Percentiles rank a stretch among this genome's conserved stretches.
These are phyloP conservation scores for Geopemphigus sp. DNA, from an alignment of 1,140 invertebrate species.

Conservation along the genomic window DNA sequence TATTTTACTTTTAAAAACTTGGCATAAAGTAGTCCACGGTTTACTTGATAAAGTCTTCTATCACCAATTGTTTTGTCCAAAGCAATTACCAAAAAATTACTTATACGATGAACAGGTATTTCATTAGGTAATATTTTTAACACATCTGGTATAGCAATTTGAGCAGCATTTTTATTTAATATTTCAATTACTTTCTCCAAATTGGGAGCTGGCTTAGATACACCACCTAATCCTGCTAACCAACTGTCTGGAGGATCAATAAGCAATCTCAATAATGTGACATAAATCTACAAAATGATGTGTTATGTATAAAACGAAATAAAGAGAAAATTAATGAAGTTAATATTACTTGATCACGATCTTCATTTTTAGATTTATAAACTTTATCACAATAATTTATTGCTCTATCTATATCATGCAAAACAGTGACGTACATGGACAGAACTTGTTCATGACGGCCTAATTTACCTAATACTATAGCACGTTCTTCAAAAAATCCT, in stretches of 20 bases:
- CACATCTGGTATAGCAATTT: conserved; percentile 73
- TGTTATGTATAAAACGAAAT: conserved; percentile 51
- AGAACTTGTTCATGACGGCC: conserved; percentile 87
- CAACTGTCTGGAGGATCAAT: conserved; percentile 61
- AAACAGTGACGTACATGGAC: conserved; percentile 80
- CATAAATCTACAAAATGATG: conserved; percentile 59
- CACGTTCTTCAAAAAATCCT: conserved; percentile 86
- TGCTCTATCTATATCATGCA: conserved; percentile 76
- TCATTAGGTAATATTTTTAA: conserved; percentile 73
- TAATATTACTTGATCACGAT: conserved; percentile 61
- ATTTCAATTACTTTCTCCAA: conserved; percentile 73
- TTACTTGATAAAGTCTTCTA: conserved; percentile 70
- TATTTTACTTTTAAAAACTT: conserved; percentile 69
- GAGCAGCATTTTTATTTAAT: conserved; percentile 76
- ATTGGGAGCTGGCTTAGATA: conserved; percentile 65
- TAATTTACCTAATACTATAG: conserved; percentile 84
- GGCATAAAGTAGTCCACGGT: conserved; percentile 78
- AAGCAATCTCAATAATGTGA: conserved; percentile 61
- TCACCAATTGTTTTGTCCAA: conserved; percentile 71
- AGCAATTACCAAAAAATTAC: conserved; percentile 74
- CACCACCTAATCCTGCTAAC: conserved; percentile 57
- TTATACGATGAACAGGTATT: conserved; percentile 70
- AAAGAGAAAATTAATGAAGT: conserved; percentile 50
- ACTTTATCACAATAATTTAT: conserved; percentile 80
- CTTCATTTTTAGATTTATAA: conserved; percentile 58